phyloP scores from a whole-genome alignment of 2,888 invertebrate genomes.

The Galerucella pusilla region DNA sequence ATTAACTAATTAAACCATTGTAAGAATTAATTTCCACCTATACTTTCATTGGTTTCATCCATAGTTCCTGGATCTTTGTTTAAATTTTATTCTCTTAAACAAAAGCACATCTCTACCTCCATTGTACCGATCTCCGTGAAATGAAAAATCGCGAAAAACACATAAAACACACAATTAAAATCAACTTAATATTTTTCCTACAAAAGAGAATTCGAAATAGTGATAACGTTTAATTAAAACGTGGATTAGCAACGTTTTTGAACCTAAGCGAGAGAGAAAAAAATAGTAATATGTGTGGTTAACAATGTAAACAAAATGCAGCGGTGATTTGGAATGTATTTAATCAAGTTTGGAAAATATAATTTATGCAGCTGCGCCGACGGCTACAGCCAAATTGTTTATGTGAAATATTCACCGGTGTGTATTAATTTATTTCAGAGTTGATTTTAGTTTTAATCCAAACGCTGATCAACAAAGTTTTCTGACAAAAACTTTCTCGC shows the following conservation, averaged over 20 bases:
- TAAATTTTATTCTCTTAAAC: neutral
- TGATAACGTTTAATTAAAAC: neutral
- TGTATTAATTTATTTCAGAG: conserved; percentile 17
- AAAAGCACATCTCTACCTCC: neutral
- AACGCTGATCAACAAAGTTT: too few species aligned
- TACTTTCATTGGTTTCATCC: neutral
- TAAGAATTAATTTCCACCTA: neutral
- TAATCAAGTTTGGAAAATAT: conserved; percentile 54
- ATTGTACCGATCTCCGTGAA: neutral
- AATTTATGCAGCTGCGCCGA: conserved; percentile 57
- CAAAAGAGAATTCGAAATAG: neutral
- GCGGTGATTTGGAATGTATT: conserved; percentile 50
- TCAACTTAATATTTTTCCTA: conserved; percentile 5
- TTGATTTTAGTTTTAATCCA: conserved; percentile 8
- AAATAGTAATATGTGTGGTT: conserved; percentile 36
- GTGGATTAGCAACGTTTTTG: neutral
- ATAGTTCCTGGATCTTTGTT: neutral
- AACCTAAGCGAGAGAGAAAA: too few species aligned
- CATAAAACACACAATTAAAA: conserved; percentile 8
- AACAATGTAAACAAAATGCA: conserved; percentile 47
- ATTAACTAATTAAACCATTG: too few species aligned
- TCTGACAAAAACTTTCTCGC: too few species aligned
- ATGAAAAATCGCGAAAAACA: neutral
- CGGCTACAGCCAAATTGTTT: conserved; percentile 56
- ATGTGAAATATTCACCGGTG: conserved; percentile 49